phyloP scores from a whole-genome alignment of 2,888 invertebrate species.

The Sericinus montela region DNA sequence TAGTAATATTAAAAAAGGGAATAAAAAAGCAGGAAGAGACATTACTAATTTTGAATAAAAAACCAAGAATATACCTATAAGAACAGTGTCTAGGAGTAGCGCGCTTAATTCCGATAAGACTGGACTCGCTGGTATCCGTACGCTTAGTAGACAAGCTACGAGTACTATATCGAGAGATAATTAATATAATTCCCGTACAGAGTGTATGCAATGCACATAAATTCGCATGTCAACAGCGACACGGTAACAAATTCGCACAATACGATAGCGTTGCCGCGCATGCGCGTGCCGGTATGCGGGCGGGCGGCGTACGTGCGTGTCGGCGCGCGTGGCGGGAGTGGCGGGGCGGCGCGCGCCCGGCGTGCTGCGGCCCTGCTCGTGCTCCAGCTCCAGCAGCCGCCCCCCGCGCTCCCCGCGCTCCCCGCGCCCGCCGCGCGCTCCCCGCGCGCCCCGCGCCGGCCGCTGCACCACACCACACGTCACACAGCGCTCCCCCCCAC shows the following conservation, averaged over 20 bases:
- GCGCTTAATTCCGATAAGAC: too few relatives aligned
- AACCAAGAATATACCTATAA: too few relatives aligned
- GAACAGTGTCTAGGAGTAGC: too few relatives aligned
- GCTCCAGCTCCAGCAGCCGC: slow-evolving; percentile 70
- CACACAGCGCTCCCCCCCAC: slow-evolving; percentile 12
- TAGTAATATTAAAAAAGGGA: too few relatives aligned
- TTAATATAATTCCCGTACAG: too few relatives aligned
- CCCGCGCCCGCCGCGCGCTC: slow-evolving; percentile 25
- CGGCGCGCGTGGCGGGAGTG: slow-evolving; percentile 27
- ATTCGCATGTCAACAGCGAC: neutral
- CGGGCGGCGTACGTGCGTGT: slow-evolving; percentile 36
- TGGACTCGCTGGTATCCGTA: too few relatives aligned
- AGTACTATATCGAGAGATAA: too few relatives aligned
- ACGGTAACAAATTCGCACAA: slow-evolving; percentile 6
- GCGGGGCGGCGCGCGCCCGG: slow-evolving; percentile 56
- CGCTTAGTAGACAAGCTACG: too few relatives aligned
- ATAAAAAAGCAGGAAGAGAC: too few relatives aligned
- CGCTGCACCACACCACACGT: slow-evolving; percentile 24
- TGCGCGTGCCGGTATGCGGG: slow-evolving; percentile 17
- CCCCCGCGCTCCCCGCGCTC: slow-evolving; percentile 29
- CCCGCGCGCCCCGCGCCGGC: slow-evolving; percentile 25
- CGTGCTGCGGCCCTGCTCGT: slow-evolving; percentile 73
- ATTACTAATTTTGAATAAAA: too few relatives aligned
- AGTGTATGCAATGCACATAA: neutral
- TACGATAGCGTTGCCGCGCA: slow-evolving; percentile 29